phyloP scores from a whole-genome alignment of 2,113 vertebrate genomes.

The Cercopithecus mona region DNA sequence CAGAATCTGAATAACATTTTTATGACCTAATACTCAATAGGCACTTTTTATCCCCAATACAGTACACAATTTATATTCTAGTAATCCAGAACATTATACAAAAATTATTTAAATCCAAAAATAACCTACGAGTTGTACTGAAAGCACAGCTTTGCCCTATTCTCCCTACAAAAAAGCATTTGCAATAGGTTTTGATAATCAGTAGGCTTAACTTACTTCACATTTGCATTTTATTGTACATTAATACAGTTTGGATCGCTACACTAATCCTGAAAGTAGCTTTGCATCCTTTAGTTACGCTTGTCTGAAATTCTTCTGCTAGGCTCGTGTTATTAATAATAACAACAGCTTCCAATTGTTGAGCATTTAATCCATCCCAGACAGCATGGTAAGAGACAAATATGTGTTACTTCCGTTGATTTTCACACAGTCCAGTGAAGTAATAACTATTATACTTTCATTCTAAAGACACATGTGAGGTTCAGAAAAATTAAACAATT shows the following conservation, averaged over 20 bases:
- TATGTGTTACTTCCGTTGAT: neutral
- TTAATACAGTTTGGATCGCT: neutral
- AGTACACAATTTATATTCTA: neutral
- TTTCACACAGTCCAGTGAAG: neutral
- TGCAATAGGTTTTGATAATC: neutral
- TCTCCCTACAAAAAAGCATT: neutral
- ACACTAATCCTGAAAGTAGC: constrained; percentile 22
- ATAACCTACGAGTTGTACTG: neutral
- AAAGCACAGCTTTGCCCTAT: constrained; percentile 13
- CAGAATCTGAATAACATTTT: neutral
- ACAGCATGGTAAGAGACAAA: neutral
- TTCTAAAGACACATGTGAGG: neutral
- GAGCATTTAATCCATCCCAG: neutral
- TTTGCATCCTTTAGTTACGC: constrained; percentile 22
- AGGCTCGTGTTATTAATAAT: neutral
- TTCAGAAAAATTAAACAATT: neutral
- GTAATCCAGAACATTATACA: neutral
- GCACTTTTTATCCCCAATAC: neutral
- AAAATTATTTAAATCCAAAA: constrained; percentile 29
- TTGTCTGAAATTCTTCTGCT: neutral
- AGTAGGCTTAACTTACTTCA: constrained; percentile 29
- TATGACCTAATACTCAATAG: neutral
- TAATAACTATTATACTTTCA: neutral
- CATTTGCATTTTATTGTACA: constrained; percentile 35
- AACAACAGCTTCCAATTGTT: neutral